Evolutionary conservation across 2,888 invertebrate genomes (phyloP).

Genomic region (Nebria salina): DNA sequence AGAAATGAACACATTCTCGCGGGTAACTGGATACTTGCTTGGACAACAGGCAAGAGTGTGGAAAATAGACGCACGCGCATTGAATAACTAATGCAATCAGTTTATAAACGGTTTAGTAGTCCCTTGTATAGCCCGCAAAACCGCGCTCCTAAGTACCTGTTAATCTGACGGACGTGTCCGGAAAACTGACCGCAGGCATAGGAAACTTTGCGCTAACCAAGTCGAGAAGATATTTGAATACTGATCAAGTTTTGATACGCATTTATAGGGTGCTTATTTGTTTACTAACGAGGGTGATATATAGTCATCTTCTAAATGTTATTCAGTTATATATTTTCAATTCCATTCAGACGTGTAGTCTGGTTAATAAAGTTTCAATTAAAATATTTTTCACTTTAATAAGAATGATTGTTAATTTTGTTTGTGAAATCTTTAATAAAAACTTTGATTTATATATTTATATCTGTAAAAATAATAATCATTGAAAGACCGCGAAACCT

Average conservation of each 20-base stretch:
- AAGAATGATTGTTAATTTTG: too few relatives aligned
- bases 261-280: slow-evolving; percentile 23
- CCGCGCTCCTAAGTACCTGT: slow-evolving; percentile 55
- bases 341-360: background rate
- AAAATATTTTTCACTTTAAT: too few relatives aligned
- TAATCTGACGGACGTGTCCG: slow-evolving; percentile 52
- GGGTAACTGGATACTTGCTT: slow-evolving; percentile 9
- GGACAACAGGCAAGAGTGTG: background rate
- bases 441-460: too few relatives aligned
- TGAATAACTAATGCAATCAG: slow-evolving; percentile 47
- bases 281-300: background rate
- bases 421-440: too few relatives aligned
- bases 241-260: slow-evolving; percentile 20
- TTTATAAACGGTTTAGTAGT: slow-evolving; percentile 37
- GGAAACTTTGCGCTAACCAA: background rate
- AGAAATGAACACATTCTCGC: slow-evolving; percentile 23
- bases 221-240: slow-evolving; percentile 20
- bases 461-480: too few relatives aligned
- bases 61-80: slow-evolving; percentile 15
- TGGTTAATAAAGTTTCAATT: background rate
- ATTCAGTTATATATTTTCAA: background rate
- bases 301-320: background rate
- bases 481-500: background rate
- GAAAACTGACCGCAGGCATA: slow-evolving; percentile 35
- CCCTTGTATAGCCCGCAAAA: slow-evolving; percentile 42